phyloP scores from a whole-genome alignment of 2,113 vertebrate genomes.

The Psilopogon haemacephalus region DNA sequence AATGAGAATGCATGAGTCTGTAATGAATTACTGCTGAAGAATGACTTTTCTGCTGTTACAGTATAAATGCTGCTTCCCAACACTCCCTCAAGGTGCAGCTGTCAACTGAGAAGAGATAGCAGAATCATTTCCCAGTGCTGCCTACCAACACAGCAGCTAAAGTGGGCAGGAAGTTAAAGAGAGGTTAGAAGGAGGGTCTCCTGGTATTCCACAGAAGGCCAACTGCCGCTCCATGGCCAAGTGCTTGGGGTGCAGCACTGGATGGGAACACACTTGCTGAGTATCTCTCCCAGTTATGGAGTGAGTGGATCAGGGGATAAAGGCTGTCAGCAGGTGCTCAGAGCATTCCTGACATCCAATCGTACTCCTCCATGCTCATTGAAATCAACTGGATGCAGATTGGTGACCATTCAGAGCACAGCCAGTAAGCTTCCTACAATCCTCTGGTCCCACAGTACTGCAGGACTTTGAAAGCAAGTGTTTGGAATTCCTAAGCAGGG shows the following conservation, averaged over 20 bases:
- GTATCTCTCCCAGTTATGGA: neutral
- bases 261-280: neutral
- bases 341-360: neutral
- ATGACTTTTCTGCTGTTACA: neutral
- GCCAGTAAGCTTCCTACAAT: neutral
- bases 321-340: neutral
- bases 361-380: neutral
- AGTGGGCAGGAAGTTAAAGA: neutral
- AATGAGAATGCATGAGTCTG: conserved; percentile 12
- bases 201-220: neutral
- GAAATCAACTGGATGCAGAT: neutral
- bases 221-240: neutral
- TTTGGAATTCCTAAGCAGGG: neutral
- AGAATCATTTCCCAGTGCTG: neutral
- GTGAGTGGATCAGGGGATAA: neutral
- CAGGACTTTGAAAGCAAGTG: neutral
- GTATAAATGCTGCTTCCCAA: neutral
- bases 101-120: neutral
- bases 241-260: neutral
- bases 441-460: neutral
- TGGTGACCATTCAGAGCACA: neutral
- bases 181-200: neutral
- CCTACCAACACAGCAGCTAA: neutral
- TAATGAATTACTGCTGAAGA: neutral
- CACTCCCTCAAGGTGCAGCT: neutral